Base-by-base conservation (phyloP, 2,113 vertebrate genomes). In the Actinemys pallida region DNA sequence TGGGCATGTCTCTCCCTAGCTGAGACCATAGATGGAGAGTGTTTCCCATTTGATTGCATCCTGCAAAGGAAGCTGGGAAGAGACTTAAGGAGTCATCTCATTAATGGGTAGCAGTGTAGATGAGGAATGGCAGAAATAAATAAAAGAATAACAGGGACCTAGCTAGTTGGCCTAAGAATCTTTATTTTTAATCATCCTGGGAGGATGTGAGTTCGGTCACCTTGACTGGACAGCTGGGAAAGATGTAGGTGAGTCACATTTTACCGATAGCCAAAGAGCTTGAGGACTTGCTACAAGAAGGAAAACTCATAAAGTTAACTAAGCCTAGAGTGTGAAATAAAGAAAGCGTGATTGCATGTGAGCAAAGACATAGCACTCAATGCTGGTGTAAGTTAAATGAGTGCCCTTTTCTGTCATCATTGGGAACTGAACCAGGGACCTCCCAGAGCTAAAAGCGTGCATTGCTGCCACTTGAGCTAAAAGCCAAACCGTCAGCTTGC, bases 21-120 rank as follows among this genome's bases (percentile, higher is more conserved):
- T 31, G 11, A 62, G 27, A 29, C 57, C 13, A 31, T 13, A 62
- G 57, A 14, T 31, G 27, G 29, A 62, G 29, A 62, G 13, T 6
- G 35, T 69, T 69, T 69, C 16, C 35, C 16, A 9, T n/a, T 10
- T 91, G 87, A 84, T 57, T 62, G 82, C 14, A 13, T 45, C 76
- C 17, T 54, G 90, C 72, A 1, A 6, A 31, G 88, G 82, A 90
- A 57, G n/a, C 93, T 90, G 86, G 84, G 53, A 76, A 90, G 94
- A 96, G 94, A 96, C 75, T 87, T 95, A 57, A 85, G 96, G 96
- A 96, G 86, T 96, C 94, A 97, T 88, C 93, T 94, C 80, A 84
- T 86, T 96, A 95, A 95, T 94, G 93, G 89, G 10, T 90, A 24
- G 81, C 95, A 95, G 1, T 0, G 87, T 89, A 92, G 95, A 94